Percentiles rank a stretch among this genome's conserved stretches.
These are phyloP conservation scores for Masnerella sp. DNA, from an alignment of 2,888 invertebrate species.

Conservation along the genomic window DNA sequence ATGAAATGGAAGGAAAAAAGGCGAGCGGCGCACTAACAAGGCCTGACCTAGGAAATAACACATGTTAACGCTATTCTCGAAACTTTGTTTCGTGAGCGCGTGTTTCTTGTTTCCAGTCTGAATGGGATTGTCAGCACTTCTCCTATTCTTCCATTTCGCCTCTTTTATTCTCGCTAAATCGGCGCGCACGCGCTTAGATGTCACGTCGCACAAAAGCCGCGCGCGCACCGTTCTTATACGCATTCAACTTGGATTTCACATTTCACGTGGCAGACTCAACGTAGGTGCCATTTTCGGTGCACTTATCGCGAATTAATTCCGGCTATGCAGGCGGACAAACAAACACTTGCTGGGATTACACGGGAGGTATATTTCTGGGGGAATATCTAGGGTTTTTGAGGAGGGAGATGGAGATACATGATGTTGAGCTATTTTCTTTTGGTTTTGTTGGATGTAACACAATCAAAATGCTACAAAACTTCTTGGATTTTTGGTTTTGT, in stretches of 20 bases:
- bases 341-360: conserved; percentile 19
- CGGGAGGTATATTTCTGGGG: too few relatives aligned
- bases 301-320: conserved; percentile 48
- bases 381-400: too few relatives aligned
- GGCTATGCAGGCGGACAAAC: background rate
- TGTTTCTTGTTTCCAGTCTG: conserved; percentile 56
- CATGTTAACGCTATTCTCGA: conserved; percentile 52
- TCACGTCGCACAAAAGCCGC: conserved; percentile 56
- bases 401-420: too few relatives aligned
- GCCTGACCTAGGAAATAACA: conserved; percentile 57
- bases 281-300: conserved; percentile 42
- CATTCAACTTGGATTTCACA: conserved; percentile 51
- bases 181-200: conserved; percentile 58
- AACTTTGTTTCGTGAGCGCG: conserved; percentile 60
- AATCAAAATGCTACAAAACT: too few relatives aligned
- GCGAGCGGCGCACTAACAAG: conserved; percentile 49
- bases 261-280: conserved; percentile 49
- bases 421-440: too few relatives aligned
- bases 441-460: too few relatives aligned
- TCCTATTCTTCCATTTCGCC: conserved; percentile 55
- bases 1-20: conserved; percentile 30
- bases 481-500: too few relatives aligned
- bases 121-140: conserved; percentile 61
- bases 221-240: conserved; percentile 47
- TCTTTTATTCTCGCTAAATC: conserved; percentile 59